Conservation (phyloP, 2,797 vertebrate genomes). For the Pachyuromys duprasi region DNA sequence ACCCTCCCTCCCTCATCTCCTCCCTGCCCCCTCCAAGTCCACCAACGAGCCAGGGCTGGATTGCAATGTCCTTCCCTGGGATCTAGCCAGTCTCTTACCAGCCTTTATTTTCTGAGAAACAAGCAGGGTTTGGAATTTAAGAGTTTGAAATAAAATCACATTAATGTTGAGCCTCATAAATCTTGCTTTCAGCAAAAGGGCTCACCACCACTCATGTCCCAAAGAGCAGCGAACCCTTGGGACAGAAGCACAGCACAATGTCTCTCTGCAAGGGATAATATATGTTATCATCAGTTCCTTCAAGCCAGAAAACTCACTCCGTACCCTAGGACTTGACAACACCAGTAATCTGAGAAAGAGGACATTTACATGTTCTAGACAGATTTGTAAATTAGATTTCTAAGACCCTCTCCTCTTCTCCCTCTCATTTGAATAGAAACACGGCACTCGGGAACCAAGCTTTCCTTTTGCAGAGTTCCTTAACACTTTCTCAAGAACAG, state of each 20-base stretch:
- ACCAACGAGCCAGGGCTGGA: too few relatives aligned
- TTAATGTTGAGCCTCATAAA: slow-evolving; percentile 63
- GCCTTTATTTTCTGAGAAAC: slow-evolving; percentile 26
- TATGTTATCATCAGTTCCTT: slow-evolving; percentile 30
- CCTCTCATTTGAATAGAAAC: slow-evolving; percentile 58
- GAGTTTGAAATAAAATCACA: slow-evolving; percentile 76
- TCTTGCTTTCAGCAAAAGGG: slow-evolving; percentile 58
- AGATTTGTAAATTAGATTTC: slow-evolving; percentile 63
- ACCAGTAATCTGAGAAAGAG: slow-evolving; percentile 11
- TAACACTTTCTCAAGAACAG: slow-evolving; percentile 74
- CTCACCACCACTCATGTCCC: slow-evolving; percentile 60
- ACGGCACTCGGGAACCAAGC: slow-evolving; percentile 17
- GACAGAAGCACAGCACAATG: slow-evolving; percentile 56
- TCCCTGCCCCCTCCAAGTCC: too few relatives aligned
- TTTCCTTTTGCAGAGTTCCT: slow-evolving; percentile 64
- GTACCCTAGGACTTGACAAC: neutral
- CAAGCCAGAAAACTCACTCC: slow-evolving; percentile 33
- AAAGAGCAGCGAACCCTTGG: slow-evolving; percentile 44
- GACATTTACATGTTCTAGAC: slow-evolving; percentile 55
- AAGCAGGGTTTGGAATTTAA: slow-evolving; percentile 59
- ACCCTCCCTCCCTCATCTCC: too few relatives aligned
- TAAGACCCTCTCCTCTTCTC: neutral
- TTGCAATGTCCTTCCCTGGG: too few relatives aligned
- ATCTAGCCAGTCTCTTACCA: too few relatives aligned
- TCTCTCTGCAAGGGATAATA: slow-evolving; percentile 23